Evolutionary conservation across 1,140 invertebrate genomes (phyloP), one percentile per base, ranked within the genome.

Genomic region (Trichogramma pretiosum): DNA sequence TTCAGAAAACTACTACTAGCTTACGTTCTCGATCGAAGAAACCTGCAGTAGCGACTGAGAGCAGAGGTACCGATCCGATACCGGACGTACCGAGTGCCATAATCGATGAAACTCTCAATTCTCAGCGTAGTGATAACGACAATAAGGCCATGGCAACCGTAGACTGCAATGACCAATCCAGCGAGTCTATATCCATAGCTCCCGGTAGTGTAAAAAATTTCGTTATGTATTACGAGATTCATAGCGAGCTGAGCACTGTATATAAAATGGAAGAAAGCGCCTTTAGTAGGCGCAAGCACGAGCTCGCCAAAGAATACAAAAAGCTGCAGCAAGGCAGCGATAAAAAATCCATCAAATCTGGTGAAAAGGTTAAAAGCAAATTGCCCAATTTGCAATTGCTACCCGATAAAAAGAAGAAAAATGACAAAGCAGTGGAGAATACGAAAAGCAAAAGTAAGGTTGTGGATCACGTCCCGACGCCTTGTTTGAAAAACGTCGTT

Each of bases 141-240:
- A 67, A 70, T 66, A 68, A 68, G 55, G 57, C 62, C 57, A 57
- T 57, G 62, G 57, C 67, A 56, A 54, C 68, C 67, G 63, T 40
- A 56, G 35, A 68, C 68, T 68, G 59, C 60, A 60, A 54, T 48
- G 62, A 66, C 56, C 62, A 65, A 65, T 57, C 52, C 47, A 51
- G 58, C 32, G 57, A 65, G 51, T 52, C 53, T 56, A 52, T 62
- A 55, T 55, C 59, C 33, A 69, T 70, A 61, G 55, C 52, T 43
- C 65, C 66, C 10, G 68, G 68, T 65, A 70, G 63, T 53, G 68
- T 70, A 64, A 68, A 53, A 35, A 70, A 48, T 43, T 69, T 66
- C 40, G 60, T 72, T 47, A 59, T 65, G 36, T 65, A 66, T 50
- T 70, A 70, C 51, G 68, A 72, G 50, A 59, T 67, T 48, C 57